Percentiles rank a stretch among this genome's conserved stretches.
phyloP scores from a whole-genome alignment of 2,888 invertebrate genomes.

The Coecobrya sp. region DNA sequence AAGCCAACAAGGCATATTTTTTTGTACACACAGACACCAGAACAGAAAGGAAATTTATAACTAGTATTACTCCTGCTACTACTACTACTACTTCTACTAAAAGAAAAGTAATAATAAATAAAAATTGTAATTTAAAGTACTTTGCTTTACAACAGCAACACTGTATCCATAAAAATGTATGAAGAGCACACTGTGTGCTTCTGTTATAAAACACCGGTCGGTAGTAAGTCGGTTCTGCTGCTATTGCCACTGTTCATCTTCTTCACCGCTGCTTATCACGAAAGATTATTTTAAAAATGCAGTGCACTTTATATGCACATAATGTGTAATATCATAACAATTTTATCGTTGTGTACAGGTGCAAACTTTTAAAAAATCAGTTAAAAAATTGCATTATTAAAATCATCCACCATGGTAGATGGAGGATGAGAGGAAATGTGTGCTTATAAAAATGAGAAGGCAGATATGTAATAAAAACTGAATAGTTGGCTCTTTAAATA shows the following conservation, averaged over 20 bases:
- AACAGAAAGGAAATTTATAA: conserved; percentile 73
- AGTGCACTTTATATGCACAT: conserved; percentile 6
- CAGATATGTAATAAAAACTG: background rate
- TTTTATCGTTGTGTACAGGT: conserved; percentile 49
- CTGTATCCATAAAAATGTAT: conserved; percentile 34
- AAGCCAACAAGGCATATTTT: conserved; percentile 57
- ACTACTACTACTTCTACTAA: too few species aligned
- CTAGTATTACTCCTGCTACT: background rate
- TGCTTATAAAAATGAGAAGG: background rate
- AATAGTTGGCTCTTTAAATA: conserved; percentile 9
- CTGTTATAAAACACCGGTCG: conserved; percentile 19
- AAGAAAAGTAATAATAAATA: background rate
- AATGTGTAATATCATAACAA: conserved; percentile 1
- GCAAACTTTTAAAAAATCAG: conserved; percentile 46
- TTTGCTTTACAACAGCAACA: background rate
- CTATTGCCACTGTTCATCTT: conserved; percentile 27
- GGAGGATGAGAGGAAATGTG: conserved; percentile 40
- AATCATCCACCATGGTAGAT: conserved; percentile 6
- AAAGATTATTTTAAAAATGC: conserved; percentile 17
- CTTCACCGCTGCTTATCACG: background rate
- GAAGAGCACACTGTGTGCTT: background rate
- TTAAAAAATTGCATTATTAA: conserved; percentile 42
- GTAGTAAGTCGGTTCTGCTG: background rate
- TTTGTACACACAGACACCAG: background rate
- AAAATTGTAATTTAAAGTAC: background rate